Conservation (phyloP, 2,888 invertebrate species). For the Nebria salina region DNA sequence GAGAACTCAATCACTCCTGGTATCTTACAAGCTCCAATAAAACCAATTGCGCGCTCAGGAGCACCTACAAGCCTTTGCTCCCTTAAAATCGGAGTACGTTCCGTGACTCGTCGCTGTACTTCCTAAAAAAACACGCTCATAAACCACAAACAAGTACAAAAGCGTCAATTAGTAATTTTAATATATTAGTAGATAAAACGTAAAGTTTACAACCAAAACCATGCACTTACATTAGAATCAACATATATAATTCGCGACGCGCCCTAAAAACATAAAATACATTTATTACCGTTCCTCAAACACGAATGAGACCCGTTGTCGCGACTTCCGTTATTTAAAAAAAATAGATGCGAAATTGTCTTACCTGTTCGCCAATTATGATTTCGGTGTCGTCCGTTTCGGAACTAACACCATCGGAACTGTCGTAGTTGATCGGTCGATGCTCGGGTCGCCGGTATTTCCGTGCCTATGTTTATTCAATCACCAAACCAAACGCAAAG, state of each 20-base stretch:
- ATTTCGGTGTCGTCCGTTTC: constrained; percentile 67
- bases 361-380: constrained; percentile 69
- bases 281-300: not conserved
- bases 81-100: constrained; percentile 55
- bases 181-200: not conserved
- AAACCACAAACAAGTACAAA: not conserved
- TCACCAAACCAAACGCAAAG: constrained; percentile 6
- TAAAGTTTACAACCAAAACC: not conserved
- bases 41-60: constrained; percentile 74
- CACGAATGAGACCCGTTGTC: no score
- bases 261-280: constrained; percentile 32
- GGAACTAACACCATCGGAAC: constrained; percentile 51
- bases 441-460: constrained; percentile 53
- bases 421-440: constrained; percentile 54
- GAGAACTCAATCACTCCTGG: constrained; percentile 96
- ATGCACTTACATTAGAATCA: constrained; percentile 37
- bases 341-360: constrained; percentile 10
- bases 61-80: constrained; percentile 39
- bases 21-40: constrained; percentile 80
- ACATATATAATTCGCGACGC: constrained; percentile 4
- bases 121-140: constrained; percentile 54
- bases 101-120: constrained; percentile 56
- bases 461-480: constrained; percentile 17
- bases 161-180: not conserved
- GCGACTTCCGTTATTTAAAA: not conserved